phyloP scores from a whole-genome alignment of 1,140 invertebrate genomes.

The Drosophila repleta region DNA sequence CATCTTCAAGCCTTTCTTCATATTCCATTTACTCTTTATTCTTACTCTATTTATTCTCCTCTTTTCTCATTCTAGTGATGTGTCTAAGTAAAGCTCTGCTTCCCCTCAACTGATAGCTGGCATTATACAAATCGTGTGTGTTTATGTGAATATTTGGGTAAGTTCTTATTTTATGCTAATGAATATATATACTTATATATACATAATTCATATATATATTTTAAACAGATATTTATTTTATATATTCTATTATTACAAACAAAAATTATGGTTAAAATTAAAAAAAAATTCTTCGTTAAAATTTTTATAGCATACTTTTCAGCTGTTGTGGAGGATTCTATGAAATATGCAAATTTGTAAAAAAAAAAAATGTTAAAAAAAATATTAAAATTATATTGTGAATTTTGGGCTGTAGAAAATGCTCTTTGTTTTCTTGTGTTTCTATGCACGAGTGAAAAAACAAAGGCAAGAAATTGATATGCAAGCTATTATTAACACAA shows the following conservation, averaged over 20 bases:
- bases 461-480: no score
- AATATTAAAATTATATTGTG: not conserved
- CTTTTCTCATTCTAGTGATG: not conserved
- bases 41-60: not conserved
- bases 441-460: no score
- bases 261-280: no score
- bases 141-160: slow-evolving; percentile 2
- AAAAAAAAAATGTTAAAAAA: not conserved
- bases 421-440: no score
- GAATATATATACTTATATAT: not conserved
- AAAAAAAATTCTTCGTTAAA: no score
- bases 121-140: not conserved
- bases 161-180: not conserved
- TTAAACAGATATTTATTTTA: no score
- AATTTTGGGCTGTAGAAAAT: no score
- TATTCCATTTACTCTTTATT: no score
- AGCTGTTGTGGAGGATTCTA: not conserved
- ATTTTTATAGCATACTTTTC: slow-evolving; percentile 12
- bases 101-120: not conserved
- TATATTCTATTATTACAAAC: no score
- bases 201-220: no score
- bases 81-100: not conserved
- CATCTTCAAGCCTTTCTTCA: no score
- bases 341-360: not conserved
- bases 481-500: no score